A percentile compares a stretch with the other conserved stretches of the same genome.
These are phyloP conservation scores for Protaetia brevitarsis DNA, from an alignment of 1,140 invertebrate species.

Conservation along the genomic window DNA sequence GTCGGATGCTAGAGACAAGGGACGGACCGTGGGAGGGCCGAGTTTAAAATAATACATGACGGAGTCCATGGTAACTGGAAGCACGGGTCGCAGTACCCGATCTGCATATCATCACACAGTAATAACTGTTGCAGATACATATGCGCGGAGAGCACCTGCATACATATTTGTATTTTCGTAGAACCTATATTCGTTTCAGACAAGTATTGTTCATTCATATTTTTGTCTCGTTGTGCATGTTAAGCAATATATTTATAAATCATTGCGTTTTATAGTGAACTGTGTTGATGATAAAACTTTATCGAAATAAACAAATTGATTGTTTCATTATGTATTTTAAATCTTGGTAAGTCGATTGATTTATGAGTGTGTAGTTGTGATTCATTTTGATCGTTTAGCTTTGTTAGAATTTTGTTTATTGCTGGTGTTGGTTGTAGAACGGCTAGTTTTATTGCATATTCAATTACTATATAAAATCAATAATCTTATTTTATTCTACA, in stretches of 20 bases:
- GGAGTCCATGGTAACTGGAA: conserved; percentile 8
- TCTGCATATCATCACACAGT: conserved; percentile 14
- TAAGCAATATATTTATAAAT: not conserved
- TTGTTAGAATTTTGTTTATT: not conserved
- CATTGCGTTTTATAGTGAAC: not conserved
- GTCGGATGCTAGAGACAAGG: conserved; percentile 7
- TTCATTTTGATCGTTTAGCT: not conserved
- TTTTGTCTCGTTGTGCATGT: not conserved
- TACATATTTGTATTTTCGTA: conserved; percentile 8
- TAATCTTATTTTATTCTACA: too few species aligned
- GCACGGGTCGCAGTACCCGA: conserved; percentile 8
- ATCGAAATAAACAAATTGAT: not conserved
- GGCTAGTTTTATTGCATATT: not conserved
- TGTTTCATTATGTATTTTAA: not conserved
- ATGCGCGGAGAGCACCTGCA: conserved; percentile 3
- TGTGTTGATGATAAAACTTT: not conserved
- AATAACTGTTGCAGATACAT: conserved; percentile 12
- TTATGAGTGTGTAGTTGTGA: not conserved
- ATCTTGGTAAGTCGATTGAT: conserved; percentile 1
- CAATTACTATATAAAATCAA: not conserved
- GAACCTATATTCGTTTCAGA: not conserved
- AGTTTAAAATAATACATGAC: conserved; percentile 17
- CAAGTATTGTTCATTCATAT: not conserved
- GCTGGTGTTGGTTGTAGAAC: not conserved
- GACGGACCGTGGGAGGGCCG: conserved; percentile 10